Evolutionary conservation across 2,797 vertebrate genomes (phyloP), one percentile per base, ranked within the genome.

Genomic region (Knipowitschia caucasica): DNA sequence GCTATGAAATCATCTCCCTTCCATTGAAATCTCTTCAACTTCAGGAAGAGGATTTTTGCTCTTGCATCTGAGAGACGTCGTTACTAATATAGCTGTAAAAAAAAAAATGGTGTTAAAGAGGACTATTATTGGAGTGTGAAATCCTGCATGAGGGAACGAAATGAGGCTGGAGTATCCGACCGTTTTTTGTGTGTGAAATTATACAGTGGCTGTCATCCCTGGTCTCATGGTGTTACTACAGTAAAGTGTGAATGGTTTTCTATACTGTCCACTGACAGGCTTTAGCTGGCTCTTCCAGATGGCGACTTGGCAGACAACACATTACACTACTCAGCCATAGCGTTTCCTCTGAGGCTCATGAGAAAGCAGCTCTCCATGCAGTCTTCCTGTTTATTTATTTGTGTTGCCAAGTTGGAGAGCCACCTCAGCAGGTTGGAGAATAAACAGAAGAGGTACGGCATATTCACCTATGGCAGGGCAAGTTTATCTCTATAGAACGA

Each of bases 251-350:
- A 10, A 35, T 4, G 5, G 14, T 34, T 44, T n/a, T n/a, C 25
- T 21, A 34, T 47, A 36, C 30, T 56, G 65, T 31, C 24, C 42
- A 50, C 25, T 59, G 60, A 66, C 67, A 50, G 50, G 33, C 53
- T 62, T 59, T 73, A 36, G 24, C 61, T 24, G 27, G 50, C 44
- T 46, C 40, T 58, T 81, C 76, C 72, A 84, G 80, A 81, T 79
- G 78, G 76, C 7, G 31, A 23, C 53, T 69, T 79, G 76, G 74
- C 70, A 69, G 64, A 59, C 45, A 39, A 49, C 55, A 43, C 27
- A 23, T 67, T 56, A 62, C 53, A 74, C 62, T 70, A 62, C 38
- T 51, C 57, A 62, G 44, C 27, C 44, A 47, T 4, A 38, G 36
- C 15, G 21, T 71, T 71, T 73, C 45, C 65, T 71, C n/a, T 39